phyloP scores from a whole-genome alignment of 2,888 invertebrate species.

The Chloroclystis v-ata region DNA sequence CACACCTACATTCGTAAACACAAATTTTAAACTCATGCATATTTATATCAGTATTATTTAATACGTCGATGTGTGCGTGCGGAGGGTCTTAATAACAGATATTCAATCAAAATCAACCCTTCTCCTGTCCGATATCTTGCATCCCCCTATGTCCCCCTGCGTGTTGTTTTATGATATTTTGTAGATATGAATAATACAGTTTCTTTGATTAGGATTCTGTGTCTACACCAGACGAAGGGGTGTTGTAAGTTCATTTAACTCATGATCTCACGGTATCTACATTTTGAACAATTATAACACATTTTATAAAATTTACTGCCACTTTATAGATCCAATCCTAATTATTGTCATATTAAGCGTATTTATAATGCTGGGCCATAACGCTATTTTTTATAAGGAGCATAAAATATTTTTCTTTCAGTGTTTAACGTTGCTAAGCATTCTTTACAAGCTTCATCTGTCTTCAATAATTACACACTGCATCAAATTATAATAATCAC shows the following conservation, averaged over 20 bases:
- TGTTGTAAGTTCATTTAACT: neutral
- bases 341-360: no score
- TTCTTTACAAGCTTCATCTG: neutral
- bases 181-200: conserved; percentile 27
- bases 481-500: conserved; percentile 15
- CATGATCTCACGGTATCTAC: neutral
- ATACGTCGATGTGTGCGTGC: conserved; percentile 61
- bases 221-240: conserved; percentile 4
- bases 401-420: neutral
- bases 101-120: conserved; percentile 78
- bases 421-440: neutral
- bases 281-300: no score
- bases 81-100: conserved; percentile 76
- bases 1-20: conserved; percentile 40
- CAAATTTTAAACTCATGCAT: conserved; percentile 72
- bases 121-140: conserved; percentile 71
- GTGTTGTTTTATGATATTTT: conserved; percentile 31
- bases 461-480: conserved; percentile 16
- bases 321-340: no score
- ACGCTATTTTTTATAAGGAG: no score
- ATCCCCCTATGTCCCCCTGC: conserved; percentile 47
- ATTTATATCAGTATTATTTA: conserved; percentile 77
- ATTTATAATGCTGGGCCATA: no score
- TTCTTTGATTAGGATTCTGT: conserved; percentile 33
- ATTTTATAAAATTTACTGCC: no score